A percentile compares a stretch with the other conserved stretches of the same genome.
Evolutionary conservation across 2,113 vertebrate species (phyloP).

Genomic region (Carlito syrichta): DNA sequence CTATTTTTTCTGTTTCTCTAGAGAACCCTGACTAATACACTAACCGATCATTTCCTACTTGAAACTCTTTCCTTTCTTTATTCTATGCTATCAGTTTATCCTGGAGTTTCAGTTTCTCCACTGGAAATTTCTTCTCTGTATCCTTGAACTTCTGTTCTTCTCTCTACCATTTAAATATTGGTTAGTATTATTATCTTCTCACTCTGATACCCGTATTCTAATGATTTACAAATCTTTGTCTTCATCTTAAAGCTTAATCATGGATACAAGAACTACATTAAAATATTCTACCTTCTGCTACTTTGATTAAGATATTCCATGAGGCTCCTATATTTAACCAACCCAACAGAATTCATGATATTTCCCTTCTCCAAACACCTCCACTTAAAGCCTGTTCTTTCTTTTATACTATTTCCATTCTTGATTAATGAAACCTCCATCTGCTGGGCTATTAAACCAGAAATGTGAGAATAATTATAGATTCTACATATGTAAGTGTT

Average conservation of each 20-base stretch:
- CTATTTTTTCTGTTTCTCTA: background rate
- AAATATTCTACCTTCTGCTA: background rate
- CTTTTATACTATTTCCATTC: constrained; percentile 24
- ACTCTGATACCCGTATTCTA: background rate
- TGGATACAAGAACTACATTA: background rate
- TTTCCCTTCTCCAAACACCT: background rate
- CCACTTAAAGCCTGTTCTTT: background rate
- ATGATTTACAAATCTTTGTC: background rate
- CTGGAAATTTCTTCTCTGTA: background rate
- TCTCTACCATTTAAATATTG: background rate
- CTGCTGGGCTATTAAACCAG: constrained; percentile 23
- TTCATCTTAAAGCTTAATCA: background rate
- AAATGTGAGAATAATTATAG: background rate
- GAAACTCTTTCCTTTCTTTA: background rate
- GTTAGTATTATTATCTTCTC: background rate
- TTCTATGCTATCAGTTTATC: background rate
- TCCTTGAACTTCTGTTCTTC: background rate
- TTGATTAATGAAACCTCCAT: background rate
- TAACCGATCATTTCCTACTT: background rate
- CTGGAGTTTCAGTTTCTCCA: background rate
- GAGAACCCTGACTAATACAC: background rate
- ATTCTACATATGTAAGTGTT: background rate
- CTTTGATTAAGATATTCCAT: background rate
- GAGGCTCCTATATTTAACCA: background rate
- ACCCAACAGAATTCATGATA: background rate